Conservation (phyloP, 1,140 invertebrate genomes). For the Thaumatotibia leucotreta region DNA sequence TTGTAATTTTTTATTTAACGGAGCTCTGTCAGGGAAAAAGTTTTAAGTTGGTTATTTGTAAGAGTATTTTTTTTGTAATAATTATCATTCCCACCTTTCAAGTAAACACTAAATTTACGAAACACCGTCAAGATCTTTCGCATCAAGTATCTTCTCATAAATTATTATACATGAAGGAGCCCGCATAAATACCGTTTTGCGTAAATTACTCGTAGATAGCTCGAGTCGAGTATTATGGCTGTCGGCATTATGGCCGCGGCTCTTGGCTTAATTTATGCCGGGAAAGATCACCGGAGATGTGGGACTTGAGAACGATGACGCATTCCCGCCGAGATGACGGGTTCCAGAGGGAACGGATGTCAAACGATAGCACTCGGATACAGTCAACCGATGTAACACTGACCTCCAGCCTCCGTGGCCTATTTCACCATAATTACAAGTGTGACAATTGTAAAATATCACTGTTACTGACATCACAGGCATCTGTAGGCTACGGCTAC, state of each 20-base stretch:
- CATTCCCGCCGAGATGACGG: constrained; percentile 26
- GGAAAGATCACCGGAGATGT: constrained; percentile 21
- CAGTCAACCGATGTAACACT: too few relatives aligned
- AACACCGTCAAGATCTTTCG: not conserved
- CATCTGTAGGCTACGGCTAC: too few relatives aligned
- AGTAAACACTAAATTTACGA: too few relatives aligned
- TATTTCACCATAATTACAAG: too few relatives aligned
- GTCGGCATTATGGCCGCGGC: constrained; percentile 14
- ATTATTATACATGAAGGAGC: not conserved
- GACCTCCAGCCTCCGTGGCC: too few relatives aligned
- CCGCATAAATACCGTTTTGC: not conserved
- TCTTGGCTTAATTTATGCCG: constrained; percentile 31
- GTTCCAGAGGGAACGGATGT: constrained; percentile 29
- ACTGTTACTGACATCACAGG: too few relatives aligned
- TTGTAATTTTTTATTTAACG: too few relatives aligned
- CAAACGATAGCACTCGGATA: too few relatives aligned
- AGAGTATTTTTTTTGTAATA: too few relatives aligned
- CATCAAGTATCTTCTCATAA: not conserved
- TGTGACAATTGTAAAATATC: too few relatives aligned
- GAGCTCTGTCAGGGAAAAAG: too few relatives aligned
- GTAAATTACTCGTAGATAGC: not conserved
- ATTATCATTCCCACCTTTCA: not conserved
- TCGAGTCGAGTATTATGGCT: not conserved
- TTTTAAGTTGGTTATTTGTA: too few relatives aligned
- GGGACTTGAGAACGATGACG: constrained; percentile 18